These are phyloP conservation scores for Globodera ellingtonae DNA, from an alignment of 1,140 invertebrate species.

Conservation along the genomic window DNA sequence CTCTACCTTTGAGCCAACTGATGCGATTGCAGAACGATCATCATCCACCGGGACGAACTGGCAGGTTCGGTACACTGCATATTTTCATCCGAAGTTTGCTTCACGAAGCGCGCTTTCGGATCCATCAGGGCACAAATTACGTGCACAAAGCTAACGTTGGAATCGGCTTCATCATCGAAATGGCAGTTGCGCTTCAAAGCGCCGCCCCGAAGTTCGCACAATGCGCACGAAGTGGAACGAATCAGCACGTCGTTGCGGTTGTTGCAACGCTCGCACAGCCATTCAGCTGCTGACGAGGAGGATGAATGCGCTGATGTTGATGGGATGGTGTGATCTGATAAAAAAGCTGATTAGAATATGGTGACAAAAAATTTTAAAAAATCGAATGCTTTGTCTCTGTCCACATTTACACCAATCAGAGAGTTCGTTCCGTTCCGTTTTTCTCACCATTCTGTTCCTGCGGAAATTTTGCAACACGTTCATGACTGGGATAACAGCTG, in stretches of 20 bases:
- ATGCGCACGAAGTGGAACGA: conserved; percentile 28
- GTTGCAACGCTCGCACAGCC: conserved; percentile 34
- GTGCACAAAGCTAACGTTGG: conserved; percentile 26
- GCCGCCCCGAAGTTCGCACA: conserved; percentile 40
- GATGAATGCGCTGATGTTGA: not conserved
- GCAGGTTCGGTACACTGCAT: not conserved
- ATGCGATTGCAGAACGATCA: conserved; percentile 8
- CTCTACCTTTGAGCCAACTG: not conserved
- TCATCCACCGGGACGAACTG: conserved; percentile 29
- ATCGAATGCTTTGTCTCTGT: not conserved
- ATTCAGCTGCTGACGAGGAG: not conserved
- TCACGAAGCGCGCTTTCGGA: conserved; percentile 28
- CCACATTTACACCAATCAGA: not conserved
- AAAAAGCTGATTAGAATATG: not conserved
- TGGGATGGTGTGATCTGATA: not conserved
- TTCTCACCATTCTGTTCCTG: not conserved
- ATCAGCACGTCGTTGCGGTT: conserved; percentile 33
- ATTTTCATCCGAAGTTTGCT: not conserved
- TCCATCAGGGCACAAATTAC: conserved; percentile 42
- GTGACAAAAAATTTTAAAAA: not conserved
- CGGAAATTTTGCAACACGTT: not conserved
- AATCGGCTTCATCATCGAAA: not conserved
- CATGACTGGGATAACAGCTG: conserved; percentile 26
- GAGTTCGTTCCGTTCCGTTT: not conserved
- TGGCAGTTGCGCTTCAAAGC: conserved; percentile 27